Conservation (phyloP, 2,888 invertebrate species). For the Cremastinae sp. region DNA sequence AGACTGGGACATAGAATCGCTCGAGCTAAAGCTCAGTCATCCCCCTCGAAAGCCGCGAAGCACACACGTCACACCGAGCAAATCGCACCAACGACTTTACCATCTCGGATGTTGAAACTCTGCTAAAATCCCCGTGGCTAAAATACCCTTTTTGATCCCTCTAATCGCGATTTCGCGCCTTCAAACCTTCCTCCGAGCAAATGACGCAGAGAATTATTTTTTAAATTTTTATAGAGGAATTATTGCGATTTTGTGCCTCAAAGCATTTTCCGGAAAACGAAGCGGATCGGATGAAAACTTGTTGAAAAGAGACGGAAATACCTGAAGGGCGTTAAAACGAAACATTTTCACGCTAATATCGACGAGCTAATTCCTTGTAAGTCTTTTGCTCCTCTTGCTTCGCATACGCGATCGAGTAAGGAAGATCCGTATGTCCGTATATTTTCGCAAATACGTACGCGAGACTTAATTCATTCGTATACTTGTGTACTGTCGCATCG, state of each 20-base stretch:
- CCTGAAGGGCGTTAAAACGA: constrained; percentile 43
- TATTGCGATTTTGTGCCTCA: too few species aligned
- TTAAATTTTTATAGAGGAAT: too few species aligned
- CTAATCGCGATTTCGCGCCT: constrained; percentile 54
- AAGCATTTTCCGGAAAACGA: not conserved
- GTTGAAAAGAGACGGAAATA: not conserved
- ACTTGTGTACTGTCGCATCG: constrained; percentile 73
- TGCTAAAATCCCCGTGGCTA: constrained; percentile 32
- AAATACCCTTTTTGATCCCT: constrained; percentile 30
- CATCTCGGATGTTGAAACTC: constrained; percentile 29
- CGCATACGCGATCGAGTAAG: not conserved
- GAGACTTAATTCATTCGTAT: not conserved
- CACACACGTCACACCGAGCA: not conserved
- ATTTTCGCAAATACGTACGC: not conserved
- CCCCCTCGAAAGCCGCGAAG: constrained; percentile 13
- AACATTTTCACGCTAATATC: constrained; percentile 55
- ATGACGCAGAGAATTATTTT: constrained; percentile 2
- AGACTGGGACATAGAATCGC: constrained; percentile 19
- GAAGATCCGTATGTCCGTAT: constrained; percentile 19
- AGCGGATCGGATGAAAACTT: too few species aligned
- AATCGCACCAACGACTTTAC: constrained; percentile 5
- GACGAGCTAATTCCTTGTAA: constrained; percentile 72
- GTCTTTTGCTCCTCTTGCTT: constrained; percentile 61
- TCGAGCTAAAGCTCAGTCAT: constrained; percentile 33
- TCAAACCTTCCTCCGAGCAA: constrained; percentile 8